A percentile compares a stretch with the other conserved stretches of the same genome.
Conservation (phyloP, 2,113 vertebrate genomes). For the Pedetes capensis region DNA sequence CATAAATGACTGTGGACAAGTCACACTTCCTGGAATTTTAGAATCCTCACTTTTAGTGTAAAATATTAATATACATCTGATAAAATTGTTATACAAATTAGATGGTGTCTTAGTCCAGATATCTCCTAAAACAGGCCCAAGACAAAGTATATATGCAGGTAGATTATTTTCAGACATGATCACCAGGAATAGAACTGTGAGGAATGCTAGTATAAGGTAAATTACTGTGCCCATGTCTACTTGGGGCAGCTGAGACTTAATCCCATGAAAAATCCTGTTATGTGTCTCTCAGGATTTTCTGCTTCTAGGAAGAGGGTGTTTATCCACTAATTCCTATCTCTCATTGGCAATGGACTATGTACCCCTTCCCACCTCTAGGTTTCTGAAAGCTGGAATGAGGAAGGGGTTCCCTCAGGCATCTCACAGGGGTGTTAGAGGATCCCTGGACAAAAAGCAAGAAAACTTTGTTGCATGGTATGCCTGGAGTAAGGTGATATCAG, state of each 20-base stretch:
- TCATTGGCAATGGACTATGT: neutral
- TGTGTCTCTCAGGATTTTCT: neutral
- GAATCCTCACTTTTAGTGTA: neutral
- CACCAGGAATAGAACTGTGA: neutral
- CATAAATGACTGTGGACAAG: neutral
- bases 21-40: neutral
- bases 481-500: neutral
- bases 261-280: neutral
- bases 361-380: neutral
- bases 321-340: neutral
- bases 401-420: no score
- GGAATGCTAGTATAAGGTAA: neutral
- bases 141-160: neutral
- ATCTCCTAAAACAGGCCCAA: neutral
- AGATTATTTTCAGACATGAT: neutral
- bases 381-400: neutral
- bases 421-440: neutral
- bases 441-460: neutral
- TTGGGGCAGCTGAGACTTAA: neutral
- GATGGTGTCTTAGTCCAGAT: neutral
- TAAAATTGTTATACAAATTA: neutral
- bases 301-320: neutral
- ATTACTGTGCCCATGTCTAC: fast-evolving
- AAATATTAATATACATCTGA: neutral
- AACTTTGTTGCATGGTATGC: neutral